phyloP scores from a whole-genome alignment of 2,797 vertebrate genomes.

The Fistularia commersonii region DNA sequence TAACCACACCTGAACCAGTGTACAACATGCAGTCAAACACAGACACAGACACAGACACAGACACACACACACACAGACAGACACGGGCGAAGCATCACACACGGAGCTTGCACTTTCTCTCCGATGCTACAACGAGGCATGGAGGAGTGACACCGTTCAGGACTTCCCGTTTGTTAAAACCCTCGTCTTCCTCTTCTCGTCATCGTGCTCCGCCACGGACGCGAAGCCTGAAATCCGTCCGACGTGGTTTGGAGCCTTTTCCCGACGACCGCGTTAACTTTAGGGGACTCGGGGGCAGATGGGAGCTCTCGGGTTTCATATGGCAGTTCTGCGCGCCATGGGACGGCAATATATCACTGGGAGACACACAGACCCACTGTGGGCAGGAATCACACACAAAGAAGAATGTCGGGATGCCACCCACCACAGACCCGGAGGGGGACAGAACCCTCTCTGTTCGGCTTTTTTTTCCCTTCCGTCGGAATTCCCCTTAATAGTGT shows the following conservation, averaged over 20 bases:
- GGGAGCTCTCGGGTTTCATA: conserved; percentile 44
- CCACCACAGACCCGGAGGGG: conserved; percentile 62
- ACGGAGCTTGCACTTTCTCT: conserved; percentile 43
- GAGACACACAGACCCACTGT: conserved; percentile 54
- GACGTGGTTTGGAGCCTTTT: conserved; percentile 24
- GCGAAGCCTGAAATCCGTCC: conserved; percentile 36
- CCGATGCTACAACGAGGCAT: conserved; percentile 41
- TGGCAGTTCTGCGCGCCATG: conserved; percentile 38
- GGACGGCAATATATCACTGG: conserved; percentile 45
- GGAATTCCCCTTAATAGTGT: conserved; percentile 73
- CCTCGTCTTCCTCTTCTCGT: conserved; percentile 51
- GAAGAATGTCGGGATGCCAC: conserved; percentile 73
- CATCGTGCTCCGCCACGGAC: conserved; percentile 54
- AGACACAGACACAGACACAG: conserved; percentile 11
- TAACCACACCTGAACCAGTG: conserved; percentile 80
- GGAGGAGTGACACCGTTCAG: conserved; percentile 50
- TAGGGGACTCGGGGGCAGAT: too few relatives aligned
- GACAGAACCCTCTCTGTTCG: conserved; percentile 73
- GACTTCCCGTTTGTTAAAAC: conserved; percentile 65
- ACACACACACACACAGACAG: conserved; percentile 24
- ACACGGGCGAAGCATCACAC: conserved; percentile 45
- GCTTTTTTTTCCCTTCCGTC: conserved; percentile 56
- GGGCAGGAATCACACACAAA: conserved; percentile 68
- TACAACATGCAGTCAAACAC: conserved; percentile 14
- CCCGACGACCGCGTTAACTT: too few relatives aligned